A percentile compares a stretch with the other conserved stretches of the same genome.
Conservation (phyloP, 2,888 invertebrate genomes). For the Lumbricus terrestris region DNA sequence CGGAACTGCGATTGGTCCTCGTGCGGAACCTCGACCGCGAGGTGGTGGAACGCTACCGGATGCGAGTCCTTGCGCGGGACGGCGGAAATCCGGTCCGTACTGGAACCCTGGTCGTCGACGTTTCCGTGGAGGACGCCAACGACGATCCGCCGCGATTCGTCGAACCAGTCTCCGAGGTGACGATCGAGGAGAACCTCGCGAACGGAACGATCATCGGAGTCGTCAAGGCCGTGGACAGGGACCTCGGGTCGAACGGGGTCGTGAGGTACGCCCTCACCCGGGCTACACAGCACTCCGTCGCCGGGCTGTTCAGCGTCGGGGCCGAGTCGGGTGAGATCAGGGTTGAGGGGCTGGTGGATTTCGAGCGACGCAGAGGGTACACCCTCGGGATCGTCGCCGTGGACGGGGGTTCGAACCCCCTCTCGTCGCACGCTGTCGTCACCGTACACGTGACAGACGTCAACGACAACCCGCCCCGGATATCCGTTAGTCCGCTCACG, state of each 20-base stretch:
- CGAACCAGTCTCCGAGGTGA: slow-evolving; percentile 81
- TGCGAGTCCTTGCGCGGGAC: slow-evolving; percentile 49
- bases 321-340: slow-evolving; percentile 34
- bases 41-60: slow-evolving; percentile 42
- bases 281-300: slow-evolving; percentile 39
- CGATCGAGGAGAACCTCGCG: slow-evolving; percentile 66
- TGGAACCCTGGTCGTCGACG: slow-evolving; percentile 44
- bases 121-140: slow-evolving; percentile 51
- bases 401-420: slow-evolving; percentile 28
- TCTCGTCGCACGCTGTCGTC: slow-evolving; percentile 29
- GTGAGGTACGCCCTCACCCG: slow-evolving; percentile 43
- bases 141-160: slow-evolving; percentile 52
- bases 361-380: slow-evolving; percentile 27
- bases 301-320: slow-evolving; percentile 32
- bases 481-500: slow-evolving; percentile 31
- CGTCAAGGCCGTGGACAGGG: slow-evolving; percentile 49
- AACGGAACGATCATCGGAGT: slow-evolving; percentile 44
- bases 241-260: slow-evolving; percentile 44
- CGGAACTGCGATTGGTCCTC: slow-evolving; percentile 34
- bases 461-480: slow-evolving; percentile 37
- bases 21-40: slow-evolving; percentile 66
- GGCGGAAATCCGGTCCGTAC: slow-evolving; percentile 47
- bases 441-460: slow-evolving; percentile 34
- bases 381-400: slow-evolving; percentile 30
- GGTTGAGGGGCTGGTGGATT: slow-evolving; percentile 30